These are phyloP conservation scores for Drosophila neoperkinsi DNA, from an alignment of 2,888 invertebrate species.

Conservation along the genomic window DNA sequence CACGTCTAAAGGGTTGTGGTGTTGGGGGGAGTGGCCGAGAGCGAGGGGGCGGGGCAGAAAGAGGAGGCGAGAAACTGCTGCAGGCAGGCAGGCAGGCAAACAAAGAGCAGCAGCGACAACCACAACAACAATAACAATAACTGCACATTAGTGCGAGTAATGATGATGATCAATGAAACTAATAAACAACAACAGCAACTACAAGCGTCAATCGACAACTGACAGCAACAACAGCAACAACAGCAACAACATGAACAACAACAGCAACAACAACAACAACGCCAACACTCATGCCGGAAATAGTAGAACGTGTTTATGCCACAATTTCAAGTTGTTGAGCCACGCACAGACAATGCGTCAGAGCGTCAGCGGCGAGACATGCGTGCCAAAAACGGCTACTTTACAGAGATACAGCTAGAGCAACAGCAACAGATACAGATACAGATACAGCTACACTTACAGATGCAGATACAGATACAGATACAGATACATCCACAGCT, in stretches of 20 bases:
- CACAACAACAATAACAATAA: conserved; percentile 1
- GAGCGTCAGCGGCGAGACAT: conserved; percentile 65
- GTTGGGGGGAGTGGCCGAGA: neutral
- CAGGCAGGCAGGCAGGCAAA: neutral
- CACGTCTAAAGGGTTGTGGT: neutral
- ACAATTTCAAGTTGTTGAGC: conserved; percentile 80
- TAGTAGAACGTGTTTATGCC: conserved; percentile 81
- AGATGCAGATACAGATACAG: conserved; percentile 28
- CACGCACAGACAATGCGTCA: conserved; percentile 79
- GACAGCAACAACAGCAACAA: conserved; percentile 35
- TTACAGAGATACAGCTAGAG: conserved; percentile 9
- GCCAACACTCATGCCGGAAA: conserved; percentile 78
- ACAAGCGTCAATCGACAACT: conserved; percentile 8
- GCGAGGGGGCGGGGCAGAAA: neutral
- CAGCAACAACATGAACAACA: conserved; percentile 20
- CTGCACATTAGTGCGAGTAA: conserved; percentile 49
- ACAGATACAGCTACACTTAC: conserved; percentile 30
- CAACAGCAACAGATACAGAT: conserved; percentile 13
- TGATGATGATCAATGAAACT: conserved; percentile 79
- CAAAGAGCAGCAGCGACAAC: neutral
- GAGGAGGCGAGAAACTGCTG: neutral
- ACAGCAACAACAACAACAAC: conserved; percentile 42
- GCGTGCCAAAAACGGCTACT: conserved; percentile 63
- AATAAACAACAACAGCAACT: conserved; percentile 41
- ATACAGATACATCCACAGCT: conserved; percentile 24